Conservation (phyloP, 2,113 vertebrate genomes). For the Pogona vitticeps region DNA sequence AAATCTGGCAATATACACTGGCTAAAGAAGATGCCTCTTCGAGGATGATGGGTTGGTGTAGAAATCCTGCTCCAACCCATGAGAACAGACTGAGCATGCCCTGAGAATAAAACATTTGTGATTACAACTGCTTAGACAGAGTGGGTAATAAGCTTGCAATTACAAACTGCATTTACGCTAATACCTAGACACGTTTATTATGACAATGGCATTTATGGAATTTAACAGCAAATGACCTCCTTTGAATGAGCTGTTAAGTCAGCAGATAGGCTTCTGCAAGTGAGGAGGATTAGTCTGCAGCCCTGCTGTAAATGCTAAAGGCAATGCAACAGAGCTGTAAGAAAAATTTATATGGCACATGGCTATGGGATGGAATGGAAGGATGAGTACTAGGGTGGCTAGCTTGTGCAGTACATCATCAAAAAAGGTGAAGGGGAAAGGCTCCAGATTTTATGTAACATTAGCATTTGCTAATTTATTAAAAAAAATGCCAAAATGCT, state of each 20-base stretch:
- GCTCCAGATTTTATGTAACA: neutral
- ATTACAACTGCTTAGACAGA: neutral
- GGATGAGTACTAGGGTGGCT: neutral
- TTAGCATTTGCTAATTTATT: neutral
- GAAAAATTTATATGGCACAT: neutral
- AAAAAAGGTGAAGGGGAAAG: neutral
- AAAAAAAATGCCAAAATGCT: neutral
- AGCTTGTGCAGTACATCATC: neutral
- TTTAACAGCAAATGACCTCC: neutral
- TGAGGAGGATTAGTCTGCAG: neutral
- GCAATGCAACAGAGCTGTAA: neutral
- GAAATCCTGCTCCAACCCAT: no score
- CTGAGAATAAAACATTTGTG: neutral
- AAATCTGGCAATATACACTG: neutral
- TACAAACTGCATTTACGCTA: neutral
- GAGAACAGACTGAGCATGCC: neutral
- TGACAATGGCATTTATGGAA: neutral
- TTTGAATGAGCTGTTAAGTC: conserved; percentile 13
- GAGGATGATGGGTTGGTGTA: neutral
- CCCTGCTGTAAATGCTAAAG: neutral
- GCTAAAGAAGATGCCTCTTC: neutral
- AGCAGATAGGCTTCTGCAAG: neutral
- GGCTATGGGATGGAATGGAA: neutral
- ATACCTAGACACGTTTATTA: neutral
- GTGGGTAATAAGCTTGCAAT: neutral